Percentiles rank a stretch among this genome's conserved stretches.
Evolutionary conservation across 2,888 invertebrate species (phyloP).

Genomic region (Allacma fusca): DNA sequence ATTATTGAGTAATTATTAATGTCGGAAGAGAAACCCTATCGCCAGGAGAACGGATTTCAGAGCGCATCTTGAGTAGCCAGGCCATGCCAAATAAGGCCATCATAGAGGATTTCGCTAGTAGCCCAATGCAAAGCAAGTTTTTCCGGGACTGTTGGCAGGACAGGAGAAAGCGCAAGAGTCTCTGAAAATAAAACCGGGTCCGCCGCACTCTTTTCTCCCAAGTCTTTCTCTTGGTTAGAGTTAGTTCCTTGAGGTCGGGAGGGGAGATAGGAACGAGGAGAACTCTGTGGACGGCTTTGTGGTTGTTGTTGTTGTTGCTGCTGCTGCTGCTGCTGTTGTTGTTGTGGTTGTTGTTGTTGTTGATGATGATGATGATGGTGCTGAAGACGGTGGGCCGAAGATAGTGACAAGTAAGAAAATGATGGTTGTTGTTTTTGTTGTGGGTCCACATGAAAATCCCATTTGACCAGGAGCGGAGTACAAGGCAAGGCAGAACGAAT

Average conservation of each 20-base stretch:
- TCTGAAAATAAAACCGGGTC: not conserved
- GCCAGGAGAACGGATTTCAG: conserved; percentile 71
- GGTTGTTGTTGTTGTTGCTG: not conserved
- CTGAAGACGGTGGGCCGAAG: too few species aligned
- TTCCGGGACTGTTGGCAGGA: not conserved
- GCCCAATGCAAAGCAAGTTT: conserved; percentile 38
- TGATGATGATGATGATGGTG: not conserved
- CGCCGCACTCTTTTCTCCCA: not conserved
- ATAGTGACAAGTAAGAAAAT: too few species aligned
- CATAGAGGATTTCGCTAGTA: conserved; percentile 60
- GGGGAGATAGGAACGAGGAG: too few species aligned
- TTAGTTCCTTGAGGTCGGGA: too few species aligned
- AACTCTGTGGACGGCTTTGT: too few species aligned
- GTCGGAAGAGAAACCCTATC: conserved; percentile 48
- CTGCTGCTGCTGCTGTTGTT: not conserved
- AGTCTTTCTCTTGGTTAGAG: not conserved
- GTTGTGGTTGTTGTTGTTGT: not conserved
- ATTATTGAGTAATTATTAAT: too few species aligned
- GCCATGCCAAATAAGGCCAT: conserved; percentile 89
- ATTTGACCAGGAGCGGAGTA: conserved; percentile 52
- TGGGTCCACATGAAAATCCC: conserved; percentile 50
- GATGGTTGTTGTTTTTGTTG: not conserved
- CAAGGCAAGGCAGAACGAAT: conserved; percentile 49
- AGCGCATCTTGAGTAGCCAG: conserved; percentile 81
- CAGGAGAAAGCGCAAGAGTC: not conserved